Percentiles rank a stretch among this genome's conserved stretches.
These are phyloP conservation scores for Mus minutoides DNA, from an alignment of 2,797 vertebrate genomes.

Conservation along the genomic window DNA sequence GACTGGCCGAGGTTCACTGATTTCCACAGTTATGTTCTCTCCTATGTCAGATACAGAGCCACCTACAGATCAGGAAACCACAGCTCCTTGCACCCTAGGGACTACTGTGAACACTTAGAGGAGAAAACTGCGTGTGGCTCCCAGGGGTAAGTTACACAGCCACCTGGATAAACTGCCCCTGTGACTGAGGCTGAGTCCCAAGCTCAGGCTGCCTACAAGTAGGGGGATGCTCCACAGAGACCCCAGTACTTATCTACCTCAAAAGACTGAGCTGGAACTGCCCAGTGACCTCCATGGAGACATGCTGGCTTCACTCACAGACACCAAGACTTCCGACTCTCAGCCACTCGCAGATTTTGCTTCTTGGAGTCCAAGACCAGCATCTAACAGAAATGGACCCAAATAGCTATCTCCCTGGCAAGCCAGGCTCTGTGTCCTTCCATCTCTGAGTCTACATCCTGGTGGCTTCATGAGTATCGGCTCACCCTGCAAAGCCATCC, in stretches of 20 bases:
- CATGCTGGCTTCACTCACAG: background rate
- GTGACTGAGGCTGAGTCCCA: background rate
- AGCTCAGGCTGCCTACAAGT: background rate
- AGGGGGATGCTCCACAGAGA: background rate
- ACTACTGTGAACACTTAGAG: background rate
- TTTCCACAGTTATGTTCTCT: background rate
- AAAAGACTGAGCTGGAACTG: background rate
- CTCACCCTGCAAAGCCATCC: constrained; percentile 1
- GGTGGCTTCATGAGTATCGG: background rate
- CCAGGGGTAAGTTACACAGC: background rate
- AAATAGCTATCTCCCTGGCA: background rate
- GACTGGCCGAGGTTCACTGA: background rate
- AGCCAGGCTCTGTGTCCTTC: background rate
- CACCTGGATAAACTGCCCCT: background rate
- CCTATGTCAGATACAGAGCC: background rate
- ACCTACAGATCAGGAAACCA: background rate
- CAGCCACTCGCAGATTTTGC: background rate
- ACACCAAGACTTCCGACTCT: background rate
- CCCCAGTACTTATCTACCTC: background rate
- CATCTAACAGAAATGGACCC: background rate
- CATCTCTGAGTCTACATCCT: background rate
- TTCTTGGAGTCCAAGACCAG: constrained; percentile 11
- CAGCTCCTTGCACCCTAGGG: background rate
- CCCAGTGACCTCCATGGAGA: background rate
- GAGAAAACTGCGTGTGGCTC: background rate